A percentile compares a stretch with the other conserved stretches of the same genome.
These are phyloP conservation scores for Drosophila demipolita DNA, from an alignment of 2,888 invertebrate species.

Conservation along the genomic window DNA sequence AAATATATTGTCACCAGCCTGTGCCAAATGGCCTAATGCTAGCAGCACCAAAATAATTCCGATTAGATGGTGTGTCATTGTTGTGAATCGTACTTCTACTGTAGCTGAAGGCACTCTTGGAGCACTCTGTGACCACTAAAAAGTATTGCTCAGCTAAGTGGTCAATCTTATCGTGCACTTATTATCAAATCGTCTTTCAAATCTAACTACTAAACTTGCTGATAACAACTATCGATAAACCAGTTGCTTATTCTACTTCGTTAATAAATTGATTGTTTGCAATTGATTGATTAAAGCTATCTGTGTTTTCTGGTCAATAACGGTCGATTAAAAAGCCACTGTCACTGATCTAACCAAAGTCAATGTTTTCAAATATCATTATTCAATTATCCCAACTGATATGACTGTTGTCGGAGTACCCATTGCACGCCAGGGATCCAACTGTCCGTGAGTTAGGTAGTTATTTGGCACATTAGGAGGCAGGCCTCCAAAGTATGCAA, in stretches of 20 bases:
- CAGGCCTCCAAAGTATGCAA: constrained; percentile 85
- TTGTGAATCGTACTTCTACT: constrained; percentile 42
- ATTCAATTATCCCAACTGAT: constrained; percentile 60
- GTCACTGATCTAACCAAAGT: background rate
- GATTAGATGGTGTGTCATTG: constrained; percentile 48
- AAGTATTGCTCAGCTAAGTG: constrained; percentile 15
- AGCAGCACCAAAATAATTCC: constrained; percentile 41
- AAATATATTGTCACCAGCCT: constrained; percentile 63
- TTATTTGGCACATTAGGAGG: constrained; percentile 85
- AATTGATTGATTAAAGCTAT: constrained; percentile 1
- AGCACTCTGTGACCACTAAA: constrained; percentile 11
- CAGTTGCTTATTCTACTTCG: constrained; percentile 13
- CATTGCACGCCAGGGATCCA: constrained; percentile 87
- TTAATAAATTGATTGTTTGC: constrained; percentile 23
- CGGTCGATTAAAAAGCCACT: background rate
- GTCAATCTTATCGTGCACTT: constrained; percentile 50
- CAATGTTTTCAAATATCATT: background rate
- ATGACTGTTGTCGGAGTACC: constrained; percentile 83
- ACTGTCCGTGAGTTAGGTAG: constrained; percentile 86
- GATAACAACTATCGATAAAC: constrained; percentile 20
- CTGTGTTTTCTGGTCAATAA: background rate
- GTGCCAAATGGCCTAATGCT: constrained; percentile 17
- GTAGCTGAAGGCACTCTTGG: constrained; percentile 10
- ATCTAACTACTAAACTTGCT: background rate
- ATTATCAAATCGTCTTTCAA: constrained; percentile 35